Evolutionary conservation across 1,140 invertebrate species (phyloP).

Genomic region (Heliconius hermathena): DNA sequence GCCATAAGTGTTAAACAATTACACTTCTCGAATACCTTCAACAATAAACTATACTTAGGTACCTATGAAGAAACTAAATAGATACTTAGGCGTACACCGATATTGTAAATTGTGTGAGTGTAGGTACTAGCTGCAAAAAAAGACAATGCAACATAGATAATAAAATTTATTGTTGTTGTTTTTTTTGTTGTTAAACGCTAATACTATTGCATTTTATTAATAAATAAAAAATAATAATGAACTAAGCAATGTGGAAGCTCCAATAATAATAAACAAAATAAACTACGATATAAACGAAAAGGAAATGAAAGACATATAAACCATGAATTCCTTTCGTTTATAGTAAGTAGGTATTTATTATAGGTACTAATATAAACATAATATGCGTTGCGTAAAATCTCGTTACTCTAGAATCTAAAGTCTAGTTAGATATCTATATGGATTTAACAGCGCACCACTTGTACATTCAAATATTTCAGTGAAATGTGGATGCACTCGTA

Average conservation of each 20-base stretch:
- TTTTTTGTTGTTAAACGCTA: not conserved
- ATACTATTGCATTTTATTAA: not conserved
- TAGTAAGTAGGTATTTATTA: not conserved
- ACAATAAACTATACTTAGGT: not conserved
- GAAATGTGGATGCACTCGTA: too few relatives aligned
- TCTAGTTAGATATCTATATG: not conserved
- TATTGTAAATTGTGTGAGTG: constrained; percentile 12
- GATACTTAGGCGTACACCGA: not conserved
- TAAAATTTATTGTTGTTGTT: not conserved
- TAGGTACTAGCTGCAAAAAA: not conserved
- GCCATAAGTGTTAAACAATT: constrained; percentile 41
- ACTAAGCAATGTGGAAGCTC: not conserved
- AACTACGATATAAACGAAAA: not conserved
- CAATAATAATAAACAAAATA: not conserved
- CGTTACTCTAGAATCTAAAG: too few relatives aligned
- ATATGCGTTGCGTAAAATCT: not conserved
- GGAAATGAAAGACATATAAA: not conserved
- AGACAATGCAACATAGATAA: not conserved
- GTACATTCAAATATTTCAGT: not conserved
- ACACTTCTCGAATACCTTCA: constrained; percentile 25
- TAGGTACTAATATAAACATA: not conserved
- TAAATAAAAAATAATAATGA: not conserved
- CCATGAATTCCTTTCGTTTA: not conserved
- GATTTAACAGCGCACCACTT: not conserved
- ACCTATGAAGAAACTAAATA: constrained; percentile 6